Conservation (phyloP, 2,888 invertebrate genomes). For the Parnassius smintheus region DNA sequence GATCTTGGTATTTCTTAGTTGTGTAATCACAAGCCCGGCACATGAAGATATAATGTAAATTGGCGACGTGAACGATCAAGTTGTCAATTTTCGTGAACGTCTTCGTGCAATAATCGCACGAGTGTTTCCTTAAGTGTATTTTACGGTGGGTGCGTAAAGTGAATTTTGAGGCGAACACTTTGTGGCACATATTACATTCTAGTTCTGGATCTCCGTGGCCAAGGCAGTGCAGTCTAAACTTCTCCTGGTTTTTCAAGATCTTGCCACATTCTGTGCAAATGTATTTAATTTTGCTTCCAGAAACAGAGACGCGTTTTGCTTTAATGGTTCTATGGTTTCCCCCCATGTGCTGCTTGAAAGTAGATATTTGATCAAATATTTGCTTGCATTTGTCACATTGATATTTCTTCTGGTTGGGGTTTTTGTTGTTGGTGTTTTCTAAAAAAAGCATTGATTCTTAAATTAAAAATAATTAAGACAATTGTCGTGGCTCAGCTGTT, state of each 20-base stretch:
- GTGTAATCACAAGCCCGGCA: constrained; percentile 52
- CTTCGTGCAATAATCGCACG: constrained; percentile 54
- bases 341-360: constrained; percentile 62
- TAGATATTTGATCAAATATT: constrained; percentile 57
- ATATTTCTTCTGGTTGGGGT: constrained; percentile 55
- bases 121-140: constrained; percentile 58
- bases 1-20: constrained; percentile 38
- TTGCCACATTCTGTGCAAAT: constrained; percentile 64
- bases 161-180: constrained; percentile 72
- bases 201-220: constrained; percentile 71
- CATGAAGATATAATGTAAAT: constrained; percentile 48
- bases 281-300: constrained; percentile 43
- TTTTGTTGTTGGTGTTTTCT: constrained; percentile 29
- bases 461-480: too few species aligned
- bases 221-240: constrained; percentile 61
- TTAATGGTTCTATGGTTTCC: constrained; percentile 42
- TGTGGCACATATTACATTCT: constrained; percentile 67
- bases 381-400: constrained; percentile 72
- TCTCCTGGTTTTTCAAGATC: constrained; percentile 56
- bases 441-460: constrained; percentile 31
- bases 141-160: constrained; percentile 64
- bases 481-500: too few species aligned
- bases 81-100: constrained; percentile 46
- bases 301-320: constrained; percentile 23
- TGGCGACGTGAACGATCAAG: constrained; percentile 48